These are phyloP conservation scores for Drosophila tripunctata DNA, from an alignment of 2,888 invertebrate genomes.

Conservation along the genomic window DNA sequence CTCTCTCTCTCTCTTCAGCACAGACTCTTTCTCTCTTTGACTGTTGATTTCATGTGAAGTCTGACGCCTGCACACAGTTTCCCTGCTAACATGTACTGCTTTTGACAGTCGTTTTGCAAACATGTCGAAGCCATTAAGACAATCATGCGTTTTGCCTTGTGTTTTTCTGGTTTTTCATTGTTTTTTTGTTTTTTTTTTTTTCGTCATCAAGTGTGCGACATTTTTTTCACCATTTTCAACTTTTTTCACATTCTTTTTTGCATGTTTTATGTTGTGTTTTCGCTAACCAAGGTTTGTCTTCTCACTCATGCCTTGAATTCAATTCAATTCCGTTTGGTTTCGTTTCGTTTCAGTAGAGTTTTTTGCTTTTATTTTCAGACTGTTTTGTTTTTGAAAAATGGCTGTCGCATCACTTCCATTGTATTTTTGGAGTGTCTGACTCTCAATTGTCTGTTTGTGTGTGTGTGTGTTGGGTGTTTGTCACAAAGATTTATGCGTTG, in stretches of 20 bases:
- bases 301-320: conserved; percentile 23
- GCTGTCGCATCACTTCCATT: conserved; percentile 79
- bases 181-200: conserved; percentile 8
- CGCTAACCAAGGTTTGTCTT: conserved; percentile 13
- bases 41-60: conserved; percentile 43
- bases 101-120: conserved; percentile 81
- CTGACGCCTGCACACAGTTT: conserved; percentile 33
- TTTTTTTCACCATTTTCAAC: conserved; percentile 10
- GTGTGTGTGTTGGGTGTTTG: conserved; percentile 61
- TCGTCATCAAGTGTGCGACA: conserved; percentile 46
- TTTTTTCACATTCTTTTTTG: conserved; percentile 35
- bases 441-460: conserved; percentile 29
- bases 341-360: neutral
- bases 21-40: conserved; percentile 2
- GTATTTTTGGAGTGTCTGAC: conserved; percentile 64
- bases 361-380: conserved; percentile 49
- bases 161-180: neutral
- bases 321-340: conserved; percentile 23
- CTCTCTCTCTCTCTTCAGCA: neutral
- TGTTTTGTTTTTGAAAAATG: conserved; percentile 79
- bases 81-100: conserved; percentile 54
- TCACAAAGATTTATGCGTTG: conserved; percentile 77
- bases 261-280: conserved; percentile 25
- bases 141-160: conserved; percentile 69
- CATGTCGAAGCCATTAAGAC: conserved; percentile 80